These are phyloP conservation scores for Anabas testudineus DNA, from an alignment of 2,797 vertebrate species.

Conservation along the genomic window DNA sequence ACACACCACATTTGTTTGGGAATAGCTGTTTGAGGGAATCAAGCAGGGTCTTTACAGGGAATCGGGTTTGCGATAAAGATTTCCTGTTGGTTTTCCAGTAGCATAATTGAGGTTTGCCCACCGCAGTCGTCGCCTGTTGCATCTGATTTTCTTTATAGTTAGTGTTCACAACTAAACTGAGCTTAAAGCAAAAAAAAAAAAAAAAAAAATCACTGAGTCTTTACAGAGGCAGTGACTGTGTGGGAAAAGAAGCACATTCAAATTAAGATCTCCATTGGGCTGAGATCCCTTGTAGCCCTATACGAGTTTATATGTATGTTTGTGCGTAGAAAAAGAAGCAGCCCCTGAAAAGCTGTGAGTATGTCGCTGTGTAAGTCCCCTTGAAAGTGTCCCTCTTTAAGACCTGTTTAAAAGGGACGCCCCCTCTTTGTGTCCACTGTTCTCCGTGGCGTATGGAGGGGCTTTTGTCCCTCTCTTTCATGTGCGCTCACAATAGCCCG, in stretches of 20 bases:
- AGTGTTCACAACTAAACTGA: slow-evolving; percentile 32
- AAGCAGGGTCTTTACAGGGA: slow-evolving; percentile 48
- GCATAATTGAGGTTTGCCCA: slow-evolving; percentile 42
- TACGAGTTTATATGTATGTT: slow-evolving; percentile 82
- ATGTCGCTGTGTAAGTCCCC: slow-evolving; percentile 83
- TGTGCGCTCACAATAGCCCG: slow-evolving; percentile 83
- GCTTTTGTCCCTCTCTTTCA: slow-evolving; percentile 87
- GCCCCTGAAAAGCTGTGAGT: slow-evolving; percentile 73
- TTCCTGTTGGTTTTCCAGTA: slow-evolving; percentile 72
- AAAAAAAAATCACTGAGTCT: slow-evolving; percentile 30
- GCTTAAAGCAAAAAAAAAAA: slow-evolving; percentile 26
- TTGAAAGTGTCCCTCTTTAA: slow-evolving; percentile 86
- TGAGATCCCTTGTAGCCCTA: slow-evolving; percentile 75
- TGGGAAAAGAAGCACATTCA: slow-evolving; percentile 65
- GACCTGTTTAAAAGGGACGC: slow-evolving; percentile 88
- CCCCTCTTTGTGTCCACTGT: slow-evolving; percentile 87
- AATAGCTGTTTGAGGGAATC: slow-evolving; percentile 69
- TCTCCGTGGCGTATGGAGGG: slow-evolving; percentile 84
- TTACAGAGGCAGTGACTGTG: slow-evolving; percentile 39
- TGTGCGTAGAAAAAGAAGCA: slow-evolving; percentile 80
- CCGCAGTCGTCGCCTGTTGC: slow-evolving; percentile 54
- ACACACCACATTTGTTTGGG: slow-evolving; percentile 75
- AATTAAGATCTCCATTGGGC: slow-evolving; percentile 76
- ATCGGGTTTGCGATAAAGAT: slow-evolving; percentile 66
- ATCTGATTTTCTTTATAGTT: slow-evolving; percentile 39